A percentile compares a stretch with the other conserved stretches of the same genome.
These are phyloP conservation scores for Pitta sordida DNA, from an alignment of 2,113 vertebrate genomes.

Conservation along the genomic window DNA sequence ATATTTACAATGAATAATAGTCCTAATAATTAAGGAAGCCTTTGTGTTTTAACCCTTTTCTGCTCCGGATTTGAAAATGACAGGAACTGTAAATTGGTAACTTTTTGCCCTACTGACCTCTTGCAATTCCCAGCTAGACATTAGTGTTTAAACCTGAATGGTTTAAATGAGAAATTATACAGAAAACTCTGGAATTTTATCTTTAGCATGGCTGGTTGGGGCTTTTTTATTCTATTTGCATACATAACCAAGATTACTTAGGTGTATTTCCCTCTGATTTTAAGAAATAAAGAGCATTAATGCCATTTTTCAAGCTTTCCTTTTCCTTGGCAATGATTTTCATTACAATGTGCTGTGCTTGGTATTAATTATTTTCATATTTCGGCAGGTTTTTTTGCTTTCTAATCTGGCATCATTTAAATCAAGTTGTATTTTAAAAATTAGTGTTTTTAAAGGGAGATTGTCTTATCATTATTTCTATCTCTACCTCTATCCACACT, in stretches of 20 bases:
- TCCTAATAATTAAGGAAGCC: not conserved
- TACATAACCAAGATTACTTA: not conserved
- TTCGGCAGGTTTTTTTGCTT: not conserved
- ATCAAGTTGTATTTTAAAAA: not conserved
- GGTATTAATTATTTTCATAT: not conserved
- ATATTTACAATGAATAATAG: not conserved
- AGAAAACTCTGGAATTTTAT: not conserved
- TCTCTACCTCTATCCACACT: not conserved
- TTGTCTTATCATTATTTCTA: not conserved
- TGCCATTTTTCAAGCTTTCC: not conserved
- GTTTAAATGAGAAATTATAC: not conserved
- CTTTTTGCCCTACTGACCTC: not conserved
- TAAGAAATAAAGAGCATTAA: not conserved
- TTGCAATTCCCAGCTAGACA: not conserved
- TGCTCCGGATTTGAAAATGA: not conserved
- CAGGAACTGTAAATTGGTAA: not conserved
- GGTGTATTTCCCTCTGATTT: not conserved
- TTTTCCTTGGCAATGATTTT: not conserved
- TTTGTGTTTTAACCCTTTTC: not conserved
- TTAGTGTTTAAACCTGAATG: not conserved
- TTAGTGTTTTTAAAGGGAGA: not conserved
- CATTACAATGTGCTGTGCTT: not conserved
- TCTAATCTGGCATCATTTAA: not conserved
- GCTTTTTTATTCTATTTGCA: not conserved
- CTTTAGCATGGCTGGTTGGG: not conserved